Evolutionary conservation across 2,797 vertebrate species (phyloP).

Genomic region (Sebastes steindachneri): DNA sequence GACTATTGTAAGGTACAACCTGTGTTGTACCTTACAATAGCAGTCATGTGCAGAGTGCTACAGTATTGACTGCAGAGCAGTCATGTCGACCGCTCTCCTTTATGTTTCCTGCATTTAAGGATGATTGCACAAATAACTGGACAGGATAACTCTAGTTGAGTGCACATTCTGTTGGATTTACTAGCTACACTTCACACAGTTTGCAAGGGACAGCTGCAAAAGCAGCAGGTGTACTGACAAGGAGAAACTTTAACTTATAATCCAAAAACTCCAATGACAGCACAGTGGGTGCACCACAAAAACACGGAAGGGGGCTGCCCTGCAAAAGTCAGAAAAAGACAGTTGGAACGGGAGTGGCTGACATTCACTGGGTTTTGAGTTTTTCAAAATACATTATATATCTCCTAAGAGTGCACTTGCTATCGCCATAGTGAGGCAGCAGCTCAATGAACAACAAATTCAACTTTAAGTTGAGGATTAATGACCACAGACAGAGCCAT

Average conservation of each 20-base stretch:
- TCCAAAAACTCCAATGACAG: neutral
- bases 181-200: neutral
- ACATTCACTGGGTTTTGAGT: neutral
- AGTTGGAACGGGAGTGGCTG: neutral
- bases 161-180: neutral
- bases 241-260: neutral
- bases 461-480: slow-evolving; percentile 11
- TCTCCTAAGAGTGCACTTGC: neutral
- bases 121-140: neutral
- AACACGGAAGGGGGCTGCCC: neutral
- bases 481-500: slow-evolving; percentile 14
- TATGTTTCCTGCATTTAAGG: neutral
- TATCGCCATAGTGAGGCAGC: neutral
- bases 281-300: neutral
- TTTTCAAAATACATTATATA: neutral
- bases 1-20: neutral
- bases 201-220: neutral
- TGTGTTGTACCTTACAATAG: neutral
- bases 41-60: neutral
- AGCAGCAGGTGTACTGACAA: neutral
- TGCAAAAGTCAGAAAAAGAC: neutral
- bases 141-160: neutral
- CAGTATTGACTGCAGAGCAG: no score
- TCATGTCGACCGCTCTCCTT: neutral
- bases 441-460: slow-evolving; percentile 3